phyloP scores from a whole-genome alignment of 2,888 invertebrate genomes.

The Eristalinus aeneus region DNA sequence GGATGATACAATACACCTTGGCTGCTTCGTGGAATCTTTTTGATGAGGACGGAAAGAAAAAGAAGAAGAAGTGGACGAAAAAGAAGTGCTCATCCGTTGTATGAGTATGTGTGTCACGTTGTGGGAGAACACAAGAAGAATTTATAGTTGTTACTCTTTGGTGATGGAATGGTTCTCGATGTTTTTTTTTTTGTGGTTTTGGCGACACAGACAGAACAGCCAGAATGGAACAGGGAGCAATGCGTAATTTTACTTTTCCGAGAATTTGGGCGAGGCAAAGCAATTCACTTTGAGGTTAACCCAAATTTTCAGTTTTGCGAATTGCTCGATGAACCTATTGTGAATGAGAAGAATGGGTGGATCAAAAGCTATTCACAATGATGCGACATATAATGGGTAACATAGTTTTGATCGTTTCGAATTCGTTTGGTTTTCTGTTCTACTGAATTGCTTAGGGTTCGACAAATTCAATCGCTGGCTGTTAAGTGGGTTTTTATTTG shows the following conservation, averaged over 20 bases:
- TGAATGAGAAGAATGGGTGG: not conserved
- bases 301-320: slow-evolving; percentile 21
- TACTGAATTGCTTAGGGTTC: not conserved
- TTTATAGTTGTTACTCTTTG: slow-evolving; percentile 51
- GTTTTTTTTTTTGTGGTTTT: slow-evolving; percentile 28
- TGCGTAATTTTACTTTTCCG: not conserved
- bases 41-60: not conserved
- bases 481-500: too few species aligned
- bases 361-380: not conserved
- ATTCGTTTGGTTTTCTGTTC: not conserved
- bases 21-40: slow-evolving; percentile 4
- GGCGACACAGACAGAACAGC: slow-evolving; percentile 9
- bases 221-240: not conserved
- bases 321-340: not conserved
- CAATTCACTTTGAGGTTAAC: slow-evolving; percentile 1
- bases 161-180: slow-evolving; percentile 10
- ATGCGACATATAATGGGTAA: not conserved
- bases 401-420: not conserved
- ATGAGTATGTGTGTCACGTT: slow-evolving; percentile 55
- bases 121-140: slow-evolving; percentile 52
- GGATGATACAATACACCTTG: slow-evolving; percentile 2
- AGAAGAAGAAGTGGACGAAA: not conserved
- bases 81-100: slow-evolving; percentile 15
- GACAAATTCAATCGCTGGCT: too few species aligned
- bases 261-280: slow-evolving; percentile 26